Base-by-base conservation (phyloP, 2,888 invertebrate genomes). In the Conistra vaccinii region DNA sequence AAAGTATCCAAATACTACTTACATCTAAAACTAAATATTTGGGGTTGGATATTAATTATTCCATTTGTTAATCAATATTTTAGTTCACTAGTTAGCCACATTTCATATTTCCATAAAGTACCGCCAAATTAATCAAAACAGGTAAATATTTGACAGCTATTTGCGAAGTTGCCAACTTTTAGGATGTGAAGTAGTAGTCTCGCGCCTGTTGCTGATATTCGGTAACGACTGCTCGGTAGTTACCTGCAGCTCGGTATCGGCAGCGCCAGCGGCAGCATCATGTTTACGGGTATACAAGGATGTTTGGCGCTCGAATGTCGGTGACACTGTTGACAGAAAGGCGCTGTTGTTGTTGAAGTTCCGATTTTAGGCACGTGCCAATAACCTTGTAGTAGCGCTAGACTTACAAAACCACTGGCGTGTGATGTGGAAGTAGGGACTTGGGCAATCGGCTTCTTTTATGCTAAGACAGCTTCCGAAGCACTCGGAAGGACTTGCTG, bases 161-260 rank as follows among this genome's bases (percentile, higher is more conserved):
- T n/a, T n/a, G n/a, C n/a, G n/a, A n/a, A n/a, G n/a, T n/a, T n/a
- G n/a, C n/a, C n/a, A n/a, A n/a, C n/a, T n/a, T n/a, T n/a, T n/a
- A n/a, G n/a, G n/a, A 75, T 39, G 58, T 65, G 42, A 29, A 65
- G 73, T 73, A 65, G 73, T 73, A 39, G 58, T 65, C 39, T 60
- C 29, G 48, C 39, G 42, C 20, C 23, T 61, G 53, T 23, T 53
- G 26, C n/a, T 26, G 61, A 23, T 35, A 14, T 32, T 61, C 53
- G 32, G 66, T 72, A 35, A 10, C 35, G 69, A 26, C 23, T 29
- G 26, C 39, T 42, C 51, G 23, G n/a, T 32, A n/a, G n/a, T n/a
- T n/a, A 39, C 39, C 20, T 32, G 32, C 20, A n/a, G n/a, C 20
- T 42, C 39, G 10, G 23, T 65, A 23, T 29, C 51, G 26, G 39